Conservation (phyloP, 1,140 invertebrate species). For the Euglossa dilemma region DNA sequence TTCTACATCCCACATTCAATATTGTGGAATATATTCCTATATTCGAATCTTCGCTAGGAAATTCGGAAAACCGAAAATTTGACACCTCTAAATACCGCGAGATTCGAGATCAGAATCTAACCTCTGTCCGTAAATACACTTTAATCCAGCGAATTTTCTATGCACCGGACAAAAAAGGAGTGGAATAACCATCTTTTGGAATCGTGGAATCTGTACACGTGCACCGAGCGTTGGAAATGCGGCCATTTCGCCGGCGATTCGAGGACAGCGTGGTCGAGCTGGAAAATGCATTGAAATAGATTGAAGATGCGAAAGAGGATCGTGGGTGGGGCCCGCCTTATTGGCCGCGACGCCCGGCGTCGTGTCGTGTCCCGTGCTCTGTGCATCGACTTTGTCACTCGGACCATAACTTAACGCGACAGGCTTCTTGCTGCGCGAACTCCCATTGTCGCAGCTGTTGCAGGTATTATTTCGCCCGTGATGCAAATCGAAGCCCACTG, state of each 20-base stretch:
- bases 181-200: not conserved
- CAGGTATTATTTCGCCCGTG: slow-evolving; percentile 20
- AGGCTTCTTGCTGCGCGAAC: slow-evolving; percentile 31
- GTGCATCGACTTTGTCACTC: slow-evolving; percentile 10
- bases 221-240: not conserved
- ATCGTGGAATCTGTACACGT: not conserved
- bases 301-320: not conserved
- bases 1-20: too few relatives aligned
- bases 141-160: too few relatives aligned
- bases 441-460: slow-evolving; percentile 20
- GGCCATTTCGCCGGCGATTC: not conserved
- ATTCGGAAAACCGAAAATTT: too few relatives aligned
- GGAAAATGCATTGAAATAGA: slow-evolving; percentile 5
- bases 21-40: too few relatives aligned
- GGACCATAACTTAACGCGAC: slow-evolving; percentile 26
- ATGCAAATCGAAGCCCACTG: slow-evolving; percentile 32
- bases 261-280: not conserved
- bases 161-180: too few relatives aligned
- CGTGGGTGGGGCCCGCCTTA: not conserved
- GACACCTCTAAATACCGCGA: too few relatives aligned
- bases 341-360: slow-evolving; percentile 7
- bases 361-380: not conserved
- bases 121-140: too few relatives aligned
- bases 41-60: too few relatives aligned
- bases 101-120: too few relatives aligned